These are phyloP conservation scores for Candoia aspera DNA, from an alignment of 2,113 vertebrate species.

Conservation along the genomic window DNA sequence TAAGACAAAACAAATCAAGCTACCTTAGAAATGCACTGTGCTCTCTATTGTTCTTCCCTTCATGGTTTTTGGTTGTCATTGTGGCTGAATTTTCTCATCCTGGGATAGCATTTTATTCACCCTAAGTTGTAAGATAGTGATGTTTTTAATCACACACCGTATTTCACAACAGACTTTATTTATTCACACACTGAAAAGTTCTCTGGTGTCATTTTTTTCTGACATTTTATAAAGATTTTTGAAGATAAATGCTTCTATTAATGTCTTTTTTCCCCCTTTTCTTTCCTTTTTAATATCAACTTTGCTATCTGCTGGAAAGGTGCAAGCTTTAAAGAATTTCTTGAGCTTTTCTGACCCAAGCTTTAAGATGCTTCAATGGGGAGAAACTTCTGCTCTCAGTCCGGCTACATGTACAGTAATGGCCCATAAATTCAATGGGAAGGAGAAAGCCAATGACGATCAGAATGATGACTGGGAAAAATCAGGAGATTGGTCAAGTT, in stretches of 20 bases:
- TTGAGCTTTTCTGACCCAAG: constrained; percentile 31
- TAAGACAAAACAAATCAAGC: neutral
- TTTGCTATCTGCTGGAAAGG: constrained; percentile 46
- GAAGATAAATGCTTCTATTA: constrained; percentile 49
- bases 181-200: constrained; percentile 49
- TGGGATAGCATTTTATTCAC: constrained; percentile 38
- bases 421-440: constrained; percentile 10
- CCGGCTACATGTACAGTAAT: neutral
- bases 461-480: neutral
- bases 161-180: constrained; percentile 64
- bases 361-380: constrained; percentile 2
- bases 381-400: neutral
- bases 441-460: neutral
- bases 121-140: constrained; percentile 57
- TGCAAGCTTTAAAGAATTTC: constrained; percentile 51
- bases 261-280: neutral
- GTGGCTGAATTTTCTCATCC: constrained; percentile 27
- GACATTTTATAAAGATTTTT: constrained; percentile 50
- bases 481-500: neutral
- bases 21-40: neutral
- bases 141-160: constrained; percentile 54
- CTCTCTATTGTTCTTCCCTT: constrained; percentile 1
- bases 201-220: constrained; percentile 43
- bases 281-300: constrained; percentile 7
- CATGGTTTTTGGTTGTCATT: neutral